Conservation (phyloP, 2,888 invertebrate species). For the Hypolimnas misippus region DNA sequence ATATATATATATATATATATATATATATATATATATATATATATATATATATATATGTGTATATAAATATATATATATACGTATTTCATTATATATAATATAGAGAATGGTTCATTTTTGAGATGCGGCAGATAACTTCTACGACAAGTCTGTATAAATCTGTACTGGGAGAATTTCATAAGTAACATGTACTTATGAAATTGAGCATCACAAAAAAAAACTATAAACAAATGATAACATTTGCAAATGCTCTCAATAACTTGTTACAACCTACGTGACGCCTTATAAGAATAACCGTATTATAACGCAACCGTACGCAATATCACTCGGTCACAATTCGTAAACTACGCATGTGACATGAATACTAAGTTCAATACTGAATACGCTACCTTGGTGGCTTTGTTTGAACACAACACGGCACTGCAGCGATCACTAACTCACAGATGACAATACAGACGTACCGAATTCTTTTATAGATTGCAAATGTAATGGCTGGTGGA, state of each 20-base stretch:
- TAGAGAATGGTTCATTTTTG: too few species aligned
- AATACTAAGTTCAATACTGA: constrained; percentile 29
- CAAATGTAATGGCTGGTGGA: constrained; percentile 58
- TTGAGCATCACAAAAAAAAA: too few species aligned
- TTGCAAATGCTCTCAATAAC: background rate
- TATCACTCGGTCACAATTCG: constrained; percentile 23
- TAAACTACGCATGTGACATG: constrained; percentile 13
- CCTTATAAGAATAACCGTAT: constrained; percentile 10
- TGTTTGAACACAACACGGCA: constrained; percentile 75
- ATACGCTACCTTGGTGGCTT: constrained; percentile 62
- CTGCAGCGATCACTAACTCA: constrained; percentile 75
- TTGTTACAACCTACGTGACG: constrained; percentile 7
- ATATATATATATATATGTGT: too few species aligned
- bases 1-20: too few species aligned
- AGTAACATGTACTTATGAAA: too few species aligned
- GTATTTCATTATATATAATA: too few species aligned
- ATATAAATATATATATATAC: too few species aligned
- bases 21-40: too few species aligned
- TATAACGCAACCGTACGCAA: constrained; percentile 21
- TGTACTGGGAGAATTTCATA: too few species aligned
- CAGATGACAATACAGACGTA: constrained; percentile 68
- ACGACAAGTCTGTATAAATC: too few species aligned
- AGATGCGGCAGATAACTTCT: too few species aligned
- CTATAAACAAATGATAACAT: background rate
- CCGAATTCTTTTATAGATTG: constrained; percentile 79